A percentile compares a stretch with the other conserved stretches of the same genome.
Conservation (phyloP, 2,797 vertebrate genomes). For the Amazona ochrocephala region DNA sequence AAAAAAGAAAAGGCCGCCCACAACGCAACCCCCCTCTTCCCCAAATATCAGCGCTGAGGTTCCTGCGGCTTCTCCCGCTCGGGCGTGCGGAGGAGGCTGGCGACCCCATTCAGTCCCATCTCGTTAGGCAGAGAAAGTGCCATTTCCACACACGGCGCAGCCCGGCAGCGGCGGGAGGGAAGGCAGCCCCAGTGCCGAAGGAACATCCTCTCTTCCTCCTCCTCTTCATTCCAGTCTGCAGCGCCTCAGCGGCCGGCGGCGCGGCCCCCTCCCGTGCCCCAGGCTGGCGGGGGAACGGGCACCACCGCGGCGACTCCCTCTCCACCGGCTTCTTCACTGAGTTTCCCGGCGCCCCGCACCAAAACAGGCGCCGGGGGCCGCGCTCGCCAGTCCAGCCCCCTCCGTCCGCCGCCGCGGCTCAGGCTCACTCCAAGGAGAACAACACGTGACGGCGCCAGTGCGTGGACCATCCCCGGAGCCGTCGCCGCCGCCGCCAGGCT, state of each 20-base stretch:
- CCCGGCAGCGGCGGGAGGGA: slow-evolving; percentile 60
- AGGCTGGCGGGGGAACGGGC: slow-evolving; percentile 39
- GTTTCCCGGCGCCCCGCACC: slow-evolving; percentile 75
- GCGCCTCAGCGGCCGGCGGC: slow-evolving; percentile 22
- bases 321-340: slow-evolving; percentile 61
- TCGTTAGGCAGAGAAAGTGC: slow-evolving; percentile 73
- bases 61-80: slow-evolving; percentile 59
- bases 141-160: slow-evolving; percentile 60
- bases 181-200: slow-evolving; percentile 49
- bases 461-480: slow-evolving; percentile 61
- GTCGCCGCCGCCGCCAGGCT: not conserved
- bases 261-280: slow-evolving; percentile 41
- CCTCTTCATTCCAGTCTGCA: slow-evolving; percentile 71
- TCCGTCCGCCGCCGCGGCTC: slow-evolving; percentile 66
- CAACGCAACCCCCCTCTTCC: not conserved
- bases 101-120: slow-evolving; percentile 77
- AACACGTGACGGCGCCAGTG: slow-evolving; percentile 81
- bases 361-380: slow-evolving; percentile 80
- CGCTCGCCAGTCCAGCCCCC: slow-evolving; percentile 70
- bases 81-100: slow-evolving; percentile 64
- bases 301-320: slow-evolving; percentile 31
- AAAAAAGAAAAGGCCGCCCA: not conserved
- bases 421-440: slow-evolving; percentile 74
- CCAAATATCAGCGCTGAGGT: slow-evolving; percentile 65
- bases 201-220: slow-evolving; percentile 68